phyloP scores from a whole-genome alignment of 2,113 vertebrate genomes.

The Sapajus apella region DNA sequence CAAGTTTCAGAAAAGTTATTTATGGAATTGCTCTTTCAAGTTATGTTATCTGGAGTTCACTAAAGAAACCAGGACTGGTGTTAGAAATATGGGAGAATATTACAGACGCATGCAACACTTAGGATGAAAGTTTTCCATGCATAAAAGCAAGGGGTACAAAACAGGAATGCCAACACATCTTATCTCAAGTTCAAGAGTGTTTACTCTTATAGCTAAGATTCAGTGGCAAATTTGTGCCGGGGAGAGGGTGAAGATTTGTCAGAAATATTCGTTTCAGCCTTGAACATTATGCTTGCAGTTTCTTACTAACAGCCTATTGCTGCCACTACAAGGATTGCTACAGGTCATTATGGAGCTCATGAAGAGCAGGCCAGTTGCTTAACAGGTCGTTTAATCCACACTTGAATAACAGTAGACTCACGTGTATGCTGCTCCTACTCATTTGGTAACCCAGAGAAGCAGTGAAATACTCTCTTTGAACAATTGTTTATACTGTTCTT shows the following conservation, averaged over 20 bases:
- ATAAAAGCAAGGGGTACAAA: not conserved
- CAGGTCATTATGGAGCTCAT: not conserved
- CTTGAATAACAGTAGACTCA: not conserved
- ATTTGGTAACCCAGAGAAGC: not conserved
- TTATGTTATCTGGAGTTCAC: not conserved
- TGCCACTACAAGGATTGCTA: not conserved
- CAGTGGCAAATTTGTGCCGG: not conserved
- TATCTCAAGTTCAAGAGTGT: not conserved
- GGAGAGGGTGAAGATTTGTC: not conserved
- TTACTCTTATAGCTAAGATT: not conserved
- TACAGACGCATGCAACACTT: not conserved
- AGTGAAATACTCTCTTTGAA: not conserved
- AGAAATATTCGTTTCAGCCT: not conserved
- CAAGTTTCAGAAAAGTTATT: not conserved
- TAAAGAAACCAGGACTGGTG: not conserved
- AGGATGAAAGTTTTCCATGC: not conserved
- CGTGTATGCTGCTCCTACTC: not conserved
- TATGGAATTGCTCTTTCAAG: not conserved
- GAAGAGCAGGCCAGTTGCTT: not conserved
- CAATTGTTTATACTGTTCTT: not conserved
- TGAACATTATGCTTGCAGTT: not conserved
- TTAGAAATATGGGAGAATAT: not conserved
- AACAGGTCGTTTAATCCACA: not conserved
- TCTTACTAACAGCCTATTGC: not conserved
- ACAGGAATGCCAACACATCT: not conserved